Evolutionary conservation across 2,888 invertebrate species (phyloP), one percentile per base, ranked within the genome.

Genomic region (Drosophila heteroneura): DNA sequence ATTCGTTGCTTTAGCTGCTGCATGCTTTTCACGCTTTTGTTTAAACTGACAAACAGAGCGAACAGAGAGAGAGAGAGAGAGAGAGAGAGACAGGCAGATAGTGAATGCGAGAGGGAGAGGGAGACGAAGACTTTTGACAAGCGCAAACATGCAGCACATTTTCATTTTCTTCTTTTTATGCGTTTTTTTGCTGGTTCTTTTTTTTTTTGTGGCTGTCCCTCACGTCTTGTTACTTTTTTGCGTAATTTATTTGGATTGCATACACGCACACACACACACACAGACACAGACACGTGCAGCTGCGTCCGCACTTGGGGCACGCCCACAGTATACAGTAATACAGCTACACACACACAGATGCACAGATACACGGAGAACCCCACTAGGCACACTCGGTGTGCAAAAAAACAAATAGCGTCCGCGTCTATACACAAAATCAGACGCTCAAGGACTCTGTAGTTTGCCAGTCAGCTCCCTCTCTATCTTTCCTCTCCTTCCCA

Each of bases 391-490:
- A 76, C 47, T 5, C 26, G 47, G 47, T 59, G 47, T 59, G 71
- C 68, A 66, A 76, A 87, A 68, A 57, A 90, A 85, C 88, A 90
- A 90, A 86, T 88, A 86, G 54, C 84, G 77, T 82, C 75, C 82
- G 83, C 81, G 91, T 91, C 91, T 89, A 85, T 92, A 91, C 91
- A 90, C 83, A 87, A 85, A 90, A 89, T 89, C 90, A 90, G 90
- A 91, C 88, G 83, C 90, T 91, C 92, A 91, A 91, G 91, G 92
- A 91, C 91, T 92, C 84, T 90, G 82, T 70, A 87, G 90, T 66
- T 81, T 70, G 67, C 76, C 65, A 72, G 74, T 57, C 57, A 37
- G 28, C 52, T 3, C 19, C 61, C 58, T 58, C 61, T 44, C 51
- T 35, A 28, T 56, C 58, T 52, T 32, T 39, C 49, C 3, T n/a